A percentile compares a stretch with the other conserved stretches of the same genome.
These are phyloP conservation scores for Miichthys miiuy DNA, from an alignment of 2,797 vertebrate species.

Conservation along the genomic window DNA sequence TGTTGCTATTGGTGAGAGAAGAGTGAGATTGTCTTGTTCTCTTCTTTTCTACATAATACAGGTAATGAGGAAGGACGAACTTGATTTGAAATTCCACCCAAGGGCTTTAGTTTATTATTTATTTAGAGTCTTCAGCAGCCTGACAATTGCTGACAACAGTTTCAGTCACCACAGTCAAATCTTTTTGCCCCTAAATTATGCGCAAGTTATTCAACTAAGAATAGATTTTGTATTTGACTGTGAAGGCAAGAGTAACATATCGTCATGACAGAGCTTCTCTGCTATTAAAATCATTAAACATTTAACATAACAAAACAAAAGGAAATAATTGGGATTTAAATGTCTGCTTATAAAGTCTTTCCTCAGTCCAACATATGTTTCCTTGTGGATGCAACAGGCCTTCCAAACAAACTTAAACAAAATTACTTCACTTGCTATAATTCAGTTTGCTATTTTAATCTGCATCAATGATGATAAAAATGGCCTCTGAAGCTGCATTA, in stretches of 20 bases:
- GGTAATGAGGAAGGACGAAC: neutral
- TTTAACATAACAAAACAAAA: neutral
- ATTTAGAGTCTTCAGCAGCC: neutral
- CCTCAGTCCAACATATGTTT: too few relatives aligned
- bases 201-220: neutral
- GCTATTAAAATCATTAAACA: neutral
- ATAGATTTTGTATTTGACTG: neutral
- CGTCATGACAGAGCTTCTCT: neutral
- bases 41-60: neutral
- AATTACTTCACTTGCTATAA: neutral
- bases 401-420: neutral
- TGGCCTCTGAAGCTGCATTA: neutral
- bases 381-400: slow-evolving; percentile 26
- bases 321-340: neutral
- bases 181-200: neutral
- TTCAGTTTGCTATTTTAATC: neutral
- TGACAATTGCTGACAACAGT: neutral
- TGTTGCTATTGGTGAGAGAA: slow-evolving; percentile 5
- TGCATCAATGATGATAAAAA: neutral
- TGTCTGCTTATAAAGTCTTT: neutral
- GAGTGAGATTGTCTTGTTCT: neutral
- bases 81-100: neutral
- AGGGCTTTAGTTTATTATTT: neutral
- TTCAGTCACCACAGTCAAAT: neutral
- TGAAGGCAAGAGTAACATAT: neutral